Evolutionary conservation across 1,140 invertebrate species (phyloP).

Genomic region (Drosophila hydei): DNA sequence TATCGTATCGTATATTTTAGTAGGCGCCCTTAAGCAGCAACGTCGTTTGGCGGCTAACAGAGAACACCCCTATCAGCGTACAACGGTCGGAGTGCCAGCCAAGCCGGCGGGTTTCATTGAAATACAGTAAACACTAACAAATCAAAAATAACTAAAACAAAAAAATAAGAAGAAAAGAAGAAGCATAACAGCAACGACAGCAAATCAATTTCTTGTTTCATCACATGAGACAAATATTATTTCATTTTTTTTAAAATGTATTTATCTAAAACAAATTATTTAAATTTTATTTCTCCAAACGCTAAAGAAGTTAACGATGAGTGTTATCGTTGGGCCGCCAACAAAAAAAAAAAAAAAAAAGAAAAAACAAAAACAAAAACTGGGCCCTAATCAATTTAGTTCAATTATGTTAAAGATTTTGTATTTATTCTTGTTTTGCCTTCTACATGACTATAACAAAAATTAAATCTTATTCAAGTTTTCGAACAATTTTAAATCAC

Average conservation of each 20-base stretch:
- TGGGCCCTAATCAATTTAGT: constrained; percentile 40
- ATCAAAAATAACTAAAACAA: constrained; percentile 3
- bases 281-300: constrained; percentile 35
- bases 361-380: constrained; percentile 14
- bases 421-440: constrained; percentile 27
- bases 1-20: constrained; percentile 84
- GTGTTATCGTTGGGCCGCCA: constrained; percentile 21
- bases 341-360: not conserved
- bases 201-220: constrained; percentile 28
- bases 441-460: constrained; percentile 13
- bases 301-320: not conserved
- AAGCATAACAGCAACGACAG: constrained; percentile 9
- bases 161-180: not conserved
- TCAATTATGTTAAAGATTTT: constrained; percentile 48
- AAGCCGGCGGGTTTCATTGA: constrained; percentile 84
- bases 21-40: constrained; percentile 86
- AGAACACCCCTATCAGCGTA: constrained; percentile 97
- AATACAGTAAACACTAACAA: constrained; percentile 62
- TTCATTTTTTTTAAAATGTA: constrained; percentile 17
- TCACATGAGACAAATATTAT: constrained; percentile 24
- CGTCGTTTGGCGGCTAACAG: constrained; percentile 90
- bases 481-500: constrained; percentile 11
- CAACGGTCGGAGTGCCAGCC: constrained; percentile 91
- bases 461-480: constrained; percentile 11
- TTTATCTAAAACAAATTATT: constrained; percentile 28